These are phyloP conservation scores for Stigmatopora nigra DNA, from an alignment of 2,113 vertebrate genomes.

Conservation along the genomic window DNA sequence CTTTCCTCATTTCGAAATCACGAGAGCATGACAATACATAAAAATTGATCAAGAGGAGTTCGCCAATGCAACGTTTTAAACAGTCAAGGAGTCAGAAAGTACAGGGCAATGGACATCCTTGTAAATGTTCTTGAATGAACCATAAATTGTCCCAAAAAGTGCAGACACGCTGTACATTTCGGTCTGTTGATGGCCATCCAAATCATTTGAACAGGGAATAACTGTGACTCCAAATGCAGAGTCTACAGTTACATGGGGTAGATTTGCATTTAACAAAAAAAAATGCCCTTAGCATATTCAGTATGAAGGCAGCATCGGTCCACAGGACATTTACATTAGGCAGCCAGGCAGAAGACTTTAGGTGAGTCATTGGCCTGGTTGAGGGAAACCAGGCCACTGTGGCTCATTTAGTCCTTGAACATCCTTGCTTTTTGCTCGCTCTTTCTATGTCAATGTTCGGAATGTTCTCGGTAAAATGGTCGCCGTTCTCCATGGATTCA, in stretches of 20 bases:
- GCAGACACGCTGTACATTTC: no score
- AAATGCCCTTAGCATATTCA: neutral
- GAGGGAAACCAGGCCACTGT: constrained; percentile 60
- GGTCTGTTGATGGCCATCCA: no score
- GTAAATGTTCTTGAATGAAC: neutral
- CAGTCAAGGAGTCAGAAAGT: neutral
- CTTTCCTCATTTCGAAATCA: neutral
- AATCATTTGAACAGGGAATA: no score
- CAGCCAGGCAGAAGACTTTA: constrained; percentile 60
- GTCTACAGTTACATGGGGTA: neutral
- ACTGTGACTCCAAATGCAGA: neutral
- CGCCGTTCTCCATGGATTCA: no score
- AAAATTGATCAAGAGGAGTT: neutral
- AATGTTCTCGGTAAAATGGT: neutral
- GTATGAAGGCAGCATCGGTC: constrained; percentile 4
- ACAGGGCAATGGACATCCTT: neutral
- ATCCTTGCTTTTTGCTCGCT: constrained; percentile 24
- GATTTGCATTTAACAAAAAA: neutral
- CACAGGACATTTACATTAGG: constrained; percentile 42
- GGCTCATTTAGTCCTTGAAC: constrained; percentile 56
- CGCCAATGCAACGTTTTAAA: neutral
- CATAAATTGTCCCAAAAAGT: neutral
- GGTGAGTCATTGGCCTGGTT: constrained; percentile 57
- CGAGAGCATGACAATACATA: neutral
- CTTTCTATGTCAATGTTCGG: neutral